phyloP scores from a whole-genome alignment of 2,888 invertebrate genomes.

The Cephus sareptanus region DNA sequence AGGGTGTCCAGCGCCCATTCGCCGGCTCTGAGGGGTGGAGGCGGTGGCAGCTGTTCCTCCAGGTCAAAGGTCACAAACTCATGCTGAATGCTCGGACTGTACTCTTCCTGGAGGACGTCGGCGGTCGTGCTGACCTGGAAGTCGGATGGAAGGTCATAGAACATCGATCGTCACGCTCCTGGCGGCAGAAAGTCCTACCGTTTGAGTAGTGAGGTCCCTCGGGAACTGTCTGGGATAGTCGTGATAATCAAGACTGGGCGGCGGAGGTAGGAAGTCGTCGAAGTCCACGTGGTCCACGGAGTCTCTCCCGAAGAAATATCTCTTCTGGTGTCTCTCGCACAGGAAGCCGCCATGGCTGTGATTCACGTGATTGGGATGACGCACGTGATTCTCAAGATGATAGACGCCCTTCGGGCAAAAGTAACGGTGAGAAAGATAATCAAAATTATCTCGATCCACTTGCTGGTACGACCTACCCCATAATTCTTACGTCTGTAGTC shows the following conservation, averaged over 20 bases:
- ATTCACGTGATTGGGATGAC: constrained; percentile 38
- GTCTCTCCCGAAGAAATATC: constrained; percentile 76
- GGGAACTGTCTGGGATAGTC: constrained; percentile 65
- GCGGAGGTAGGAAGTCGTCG: constrained; percentile 76
- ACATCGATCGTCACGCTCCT: not conserved
- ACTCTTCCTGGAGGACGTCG: constrained; percentile 65
- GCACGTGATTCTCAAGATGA: constrained; percentile 50
- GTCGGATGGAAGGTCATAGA: not conserved
- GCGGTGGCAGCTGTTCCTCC: constrained; percentile 69
- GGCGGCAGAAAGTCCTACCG: constrained; percentile 60
- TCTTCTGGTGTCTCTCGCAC: constrained; percentile 68
- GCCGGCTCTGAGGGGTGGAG: constrained; percentile 64
- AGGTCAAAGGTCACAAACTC: constrained; percentile 79
- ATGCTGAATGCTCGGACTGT: constrained; percentile 70
- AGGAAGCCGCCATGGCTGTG: constrained; percentile 52
- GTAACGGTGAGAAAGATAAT: not conserved
- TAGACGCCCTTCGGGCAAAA: constrained; percentile 45
- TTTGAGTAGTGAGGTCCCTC: constrained; percentile 77
- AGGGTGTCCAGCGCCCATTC: constrained; percentile 65
- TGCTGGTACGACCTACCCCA: constrained; percentile 37
- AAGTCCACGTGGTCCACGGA: constrained; percentile 69
- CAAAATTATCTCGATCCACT: not conserved
- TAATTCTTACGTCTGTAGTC: constrained; percentile 64
- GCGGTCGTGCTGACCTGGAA: constrained; percentile 72
- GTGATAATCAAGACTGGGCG: constrained; percentile 70